Base-by-base conservation (phyloP, 2,797 vertebrate species). In the Kryptopterus vitreolus region DNA sequence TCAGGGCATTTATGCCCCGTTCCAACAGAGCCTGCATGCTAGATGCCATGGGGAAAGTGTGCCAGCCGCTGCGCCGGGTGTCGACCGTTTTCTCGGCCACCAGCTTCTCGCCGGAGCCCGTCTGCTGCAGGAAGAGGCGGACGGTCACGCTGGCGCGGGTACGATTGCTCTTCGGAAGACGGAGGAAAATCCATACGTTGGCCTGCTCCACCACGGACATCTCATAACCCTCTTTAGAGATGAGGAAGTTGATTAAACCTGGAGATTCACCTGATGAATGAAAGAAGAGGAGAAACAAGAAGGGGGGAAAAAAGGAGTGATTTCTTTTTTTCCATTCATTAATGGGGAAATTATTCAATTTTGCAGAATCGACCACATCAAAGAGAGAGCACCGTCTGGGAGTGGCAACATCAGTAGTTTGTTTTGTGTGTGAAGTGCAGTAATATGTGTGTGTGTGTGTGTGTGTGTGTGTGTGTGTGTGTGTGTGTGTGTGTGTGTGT, bases 111-210 rank as follows among this genome's bases (percentile, higher is more conserved):
- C 92, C 94, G 81, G 87, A 92, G 80, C 59, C 86, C 82, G 62
- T 46, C 55, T 81, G 83, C 83, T 94, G 95, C 88, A 96, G 95
- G 84, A 95, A 93, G n/a, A 99, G 92, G 2, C 91, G 93, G 81
- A 99, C 96, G 84, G 94, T 94, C 81, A 98, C 93, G 90, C 95
- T 97, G 86, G 95, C 94, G 50, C 96, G 93, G 86, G 95, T 98
- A 83, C 96, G 94, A 87, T 97, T 98, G 84, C 94, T 92, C 90
- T 98, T 98, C 9, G 96, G 93, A 87, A 99, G 88, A 82, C 96
- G 96, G 8, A 99, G 91, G 87, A 99, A 99, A 81, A 99, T 94
- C 98, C 98, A 99, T 68, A 98, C 91, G 82, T 98, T 96, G 8
- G 98, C 97, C 62, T 96, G 96, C 72, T 96, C 95, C 91, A 99